phyloP scores from a whole-genome alignment of 2,888 invertebrate species.

The Steinernema scapterisci region DNA sequence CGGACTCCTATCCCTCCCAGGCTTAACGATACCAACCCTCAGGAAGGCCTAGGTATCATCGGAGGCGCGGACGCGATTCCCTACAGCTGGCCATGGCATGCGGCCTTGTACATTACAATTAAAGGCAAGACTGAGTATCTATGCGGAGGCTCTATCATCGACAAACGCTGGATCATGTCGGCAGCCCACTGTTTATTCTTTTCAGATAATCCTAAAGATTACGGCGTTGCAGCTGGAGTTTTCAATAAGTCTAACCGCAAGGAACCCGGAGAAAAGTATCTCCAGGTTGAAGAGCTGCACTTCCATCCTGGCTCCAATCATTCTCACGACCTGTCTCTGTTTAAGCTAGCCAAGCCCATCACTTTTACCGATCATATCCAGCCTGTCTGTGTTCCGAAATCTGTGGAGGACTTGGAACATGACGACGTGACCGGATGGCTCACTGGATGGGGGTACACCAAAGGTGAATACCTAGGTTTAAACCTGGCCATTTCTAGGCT shows the following conservation, averaged over 20 bases:
- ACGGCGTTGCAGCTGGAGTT: neutral
- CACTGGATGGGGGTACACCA: conserved; percentile 37
- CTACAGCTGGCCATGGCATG: conserved; percentile 43
- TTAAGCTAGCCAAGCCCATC: conserved; percentile 76
- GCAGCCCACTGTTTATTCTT: conserved; percentile 35
- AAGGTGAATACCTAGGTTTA: neutral
- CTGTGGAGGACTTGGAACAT: conserved; percentile 66
- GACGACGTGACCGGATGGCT: conserved; percentile 33
- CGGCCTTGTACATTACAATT: conserved; percentile 33
- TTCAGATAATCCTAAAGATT: neutral
- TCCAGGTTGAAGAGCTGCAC: neutral
- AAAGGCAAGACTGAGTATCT: conserved; percentile 6
- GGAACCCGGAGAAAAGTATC: neutral
- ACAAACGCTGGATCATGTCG: conserved; percentile 37
- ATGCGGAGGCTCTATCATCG: conserved; percentile 37
- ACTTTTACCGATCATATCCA: conserved; percentile 88
- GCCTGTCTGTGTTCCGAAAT: conserved; percentile 84
- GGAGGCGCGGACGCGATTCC: conserved; percentile 37
- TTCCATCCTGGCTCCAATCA: conserved; percentile 23
- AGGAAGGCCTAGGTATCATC: conserved; percentile 31
- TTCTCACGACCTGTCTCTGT: conserved; percentile 34
- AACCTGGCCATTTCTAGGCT: conserved; percentile 8
- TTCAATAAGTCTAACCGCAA: neutral
- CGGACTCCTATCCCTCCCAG: conserved; percentile 31
- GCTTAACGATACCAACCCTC: neutral